Conservation (phyloP, 2,113 vertebrate species). For the Cynocephalus volans region DNA sequence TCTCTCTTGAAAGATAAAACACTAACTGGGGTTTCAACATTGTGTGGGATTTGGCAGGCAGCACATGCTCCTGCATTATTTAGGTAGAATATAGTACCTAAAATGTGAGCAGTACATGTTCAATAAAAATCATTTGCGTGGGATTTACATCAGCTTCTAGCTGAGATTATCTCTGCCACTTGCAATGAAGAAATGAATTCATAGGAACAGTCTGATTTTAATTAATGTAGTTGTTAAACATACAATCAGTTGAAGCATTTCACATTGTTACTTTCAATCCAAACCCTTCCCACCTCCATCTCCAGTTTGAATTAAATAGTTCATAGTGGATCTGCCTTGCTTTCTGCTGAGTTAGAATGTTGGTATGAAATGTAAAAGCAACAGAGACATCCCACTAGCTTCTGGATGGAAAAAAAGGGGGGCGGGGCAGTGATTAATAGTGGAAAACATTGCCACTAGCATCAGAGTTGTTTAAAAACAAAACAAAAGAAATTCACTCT, state of each 20-base stretch:
- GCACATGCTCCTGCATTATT: constrained; percentile 82
- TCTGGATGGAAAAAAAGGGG: neutral
- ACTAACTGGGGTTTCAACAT: constrained; percentile 84
- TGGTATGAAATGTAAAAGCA: constrained; percentile 59
- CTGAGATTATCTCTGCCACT: constrained; percentile 80
- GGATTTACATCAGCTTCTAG: constrained; percentile 80
- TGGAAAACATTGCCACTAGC: constrained; percentile 14
- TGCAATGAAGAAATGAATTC: constrained; percentile 77
- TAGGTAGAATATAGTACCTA: constrained; percentile 82
- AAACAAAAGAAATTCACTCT: neutral
- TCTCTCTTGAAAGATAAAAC: constrained; percentile 86
- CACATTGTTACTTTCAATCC: constrained; percentile 59
- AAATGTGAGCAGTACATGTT: constrained; percentile 79
- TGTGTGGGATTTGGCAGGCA: constrained; percentile 82
- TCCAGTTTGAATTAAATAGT: constrained; percentile 65
- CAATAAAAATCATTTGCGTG: constrained; percentile 82
- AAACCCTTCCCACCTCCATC: neutral
- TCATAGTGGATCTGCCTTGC: constrained; percentile 16
- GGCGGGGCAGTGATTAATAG: constrained; percentile 27
- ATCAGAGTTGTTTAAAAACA: constrained; percentile 30
- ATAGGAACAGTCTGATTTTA: constrained; percentile 82
- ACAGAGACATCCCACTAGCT: neutral
- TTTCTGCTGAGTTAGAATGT: constrained; percentile 39
- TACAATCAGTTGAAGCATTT: constrained; percentile 61
- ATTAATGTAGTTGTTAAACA: constrained; percentile 78